A percentile compares a stretch with the other conserved stretches of the same genome.
Conservation (phyloP, 2,113 vertebrate species). For the Eclectus roratus region DNA sequence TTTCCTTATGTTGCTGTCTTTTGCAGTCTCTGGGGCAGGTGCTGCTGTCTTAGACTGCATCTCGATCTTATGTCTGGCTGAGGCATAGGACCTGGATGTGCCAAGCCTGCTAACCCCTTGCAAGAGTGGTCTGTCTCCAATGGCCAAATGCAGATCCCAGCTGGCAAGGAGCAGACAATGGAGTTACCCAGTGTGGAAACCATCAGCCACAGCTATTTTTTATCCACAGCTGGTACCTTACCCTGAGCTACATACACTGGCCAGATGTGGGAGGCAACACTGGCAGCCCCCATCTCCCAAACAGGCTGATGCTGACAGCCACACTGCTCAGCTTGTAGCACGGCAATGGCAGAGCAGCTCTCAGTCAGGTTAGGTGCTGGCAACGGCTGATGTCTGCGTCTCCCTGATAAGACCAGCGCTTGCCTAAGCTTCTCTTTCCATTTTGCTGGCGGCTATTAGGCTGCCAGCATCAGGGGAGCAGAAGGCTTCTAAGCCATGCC, state of each 20-base stretch:
- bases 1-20: not conserved
- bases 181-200: not conserved
- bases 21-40: accelerated
- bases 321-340: no score
- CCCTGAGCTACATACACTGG: not conserved
- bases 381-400: not conserved
- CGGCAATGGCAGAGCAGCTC: not conserved
- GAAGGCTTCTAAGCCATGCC: not conserved
- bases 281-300: not conserved
- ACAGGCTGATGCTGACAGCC: not conserved
- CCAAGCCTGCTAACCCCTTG: not conserved
- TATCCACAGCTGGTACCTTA: not conserved
- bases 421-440: not conserved
- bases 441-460: not conserved
- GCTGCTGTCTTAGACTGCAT: not conserved
- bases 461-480: not conserved
- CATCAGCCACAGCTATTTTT: not conserved
- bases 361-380: accelerated
- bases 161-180: not conserved
- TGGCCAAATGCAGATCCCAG: not conserved
- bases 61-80: not conserved
- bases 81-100: not conserved
- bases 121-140: not conserved
- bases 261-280: not conserved
- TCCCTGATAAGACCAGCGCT: not conserved